Conservation (phyloP, 2,888 invertebrate species). For the Xestia sexstrigata region DNA sequence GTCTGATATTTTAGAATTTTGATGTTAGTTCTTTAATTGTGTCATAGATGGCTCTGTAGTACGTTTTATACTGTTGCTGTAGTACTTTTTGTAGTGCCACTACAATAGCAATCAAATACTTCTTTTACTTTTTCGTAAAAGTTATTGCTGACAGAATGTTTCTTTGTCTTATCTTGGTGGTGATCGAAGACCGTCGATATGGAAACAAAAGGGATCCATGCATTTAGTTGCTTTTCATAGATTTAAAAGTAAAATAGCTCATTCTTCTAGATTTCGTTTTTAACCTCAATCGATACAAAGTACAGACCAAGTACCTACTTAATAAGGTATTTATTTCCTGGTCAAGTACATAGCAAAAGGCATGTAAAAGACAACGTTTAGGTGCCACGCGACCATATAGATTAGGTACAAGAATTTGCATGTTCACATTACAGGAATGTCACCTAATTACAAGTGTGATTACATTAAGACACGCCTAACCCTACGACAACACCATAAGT, state of each 20-base stretch:
- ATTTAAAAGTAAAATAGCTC: background rate
- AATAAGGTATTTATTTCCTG: background rate
- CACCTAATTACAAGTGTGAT: constrained; percentile 46
- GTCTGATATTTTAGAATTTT: too few relatives aligned
- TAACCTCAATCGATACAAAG: background rate
- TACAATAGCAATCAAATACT: too few relatives aligned
- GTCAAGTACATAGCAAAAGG: background rate
- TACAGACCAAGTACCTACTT: background rate
- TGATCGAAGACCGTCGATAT: background rate
- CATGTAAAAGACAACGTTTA: background rate
- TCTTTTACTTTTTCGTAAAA: background rate
- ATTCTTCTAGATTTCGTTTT: background rate
- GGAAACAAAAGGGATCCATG: background rate
- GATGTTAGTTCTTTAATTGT: too few relatives aligned
- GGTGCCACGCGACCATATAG: background rate
- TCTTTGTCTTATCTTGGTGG: background rate
- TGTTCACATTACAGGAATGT: constrained; percentile 36
- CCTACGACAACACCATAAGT: constrained; percentile 5
- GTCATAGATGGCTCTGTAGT: too few relatives aligned
- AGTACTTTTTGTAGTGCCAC: too few relatives aligned
- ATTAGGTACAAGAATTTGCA: background rate
- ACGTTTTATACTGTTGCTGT: too few relatives aligned
- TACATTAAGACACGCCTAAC: constrained; percentile 47
- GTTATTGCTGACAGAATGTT: background rate
- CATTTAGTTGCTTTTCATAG: background rate